phyloP scores from a whole-genome alignment of 2,888 invertebrate genomes.

The Agrypnus murinus region DNA sequence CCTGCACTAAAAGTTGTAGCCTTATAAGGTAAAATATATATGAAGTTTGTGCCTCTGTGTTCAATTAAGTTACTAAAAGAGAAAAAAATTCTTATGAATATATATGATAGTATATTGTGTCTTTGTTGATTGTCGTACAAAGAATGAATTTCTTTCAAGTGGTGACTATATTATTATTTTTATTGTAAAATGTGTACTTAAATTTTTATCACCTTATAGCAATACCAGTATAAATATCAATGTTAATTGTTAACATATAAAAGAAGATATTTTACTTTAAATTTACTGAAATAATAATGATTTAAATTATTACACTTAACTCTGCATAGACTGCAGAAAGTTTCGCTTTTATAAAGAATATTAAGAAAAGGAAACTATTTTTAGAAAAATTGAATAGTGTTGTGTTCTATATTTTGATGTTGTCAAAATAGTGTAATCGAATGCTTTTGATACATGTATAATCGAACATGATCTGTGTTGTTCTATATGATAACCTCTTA shows the following conservation, averaged over 20 bases:
- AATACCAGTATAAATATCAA: conserved; percentile 25
- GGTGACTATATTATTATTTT: conserved; percentile 23
- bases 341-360: too few species aligned
- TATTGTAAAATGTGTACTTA: conserved; percentile 33
- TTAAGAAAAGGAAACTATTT: too few species aligned
- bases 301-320: too few species aligned
- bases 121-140: conserved; percentile 15
- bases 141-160: conserved; percentile 25
- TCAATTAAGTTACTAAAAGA: conserved; percentile 45
- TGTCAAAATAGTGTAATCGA: too few species aligned
- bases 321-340: too few species aligned
- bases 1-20: conserved; percentile 49
- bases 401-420: too few species aligned
- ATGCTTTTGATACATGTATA: too few species aligned
- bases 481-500: too few species aligned
- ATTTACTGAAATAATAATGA: too few species aligned
- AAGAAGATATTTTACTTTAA: too few species aligned
- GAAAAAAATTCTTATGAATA: conserved; percentile 46
- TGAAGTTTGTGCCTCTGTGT: conserved; percentile 50
- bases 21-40: conserved; percentile 40
- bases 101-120: conserved; percentile 19
- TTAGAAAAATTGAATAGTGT: too few species aligned
- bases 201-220: conserved; percentile 8
- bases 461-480: too few species aligned
- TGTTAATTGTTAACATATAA: not conserved